A percentile compares a stretch with the other conserved stretches of the same genome.
Evolutionary conservation across 2,888 invertebrate species (phyloP).

Genomic region (Eubasilissa splendida): DNA sequence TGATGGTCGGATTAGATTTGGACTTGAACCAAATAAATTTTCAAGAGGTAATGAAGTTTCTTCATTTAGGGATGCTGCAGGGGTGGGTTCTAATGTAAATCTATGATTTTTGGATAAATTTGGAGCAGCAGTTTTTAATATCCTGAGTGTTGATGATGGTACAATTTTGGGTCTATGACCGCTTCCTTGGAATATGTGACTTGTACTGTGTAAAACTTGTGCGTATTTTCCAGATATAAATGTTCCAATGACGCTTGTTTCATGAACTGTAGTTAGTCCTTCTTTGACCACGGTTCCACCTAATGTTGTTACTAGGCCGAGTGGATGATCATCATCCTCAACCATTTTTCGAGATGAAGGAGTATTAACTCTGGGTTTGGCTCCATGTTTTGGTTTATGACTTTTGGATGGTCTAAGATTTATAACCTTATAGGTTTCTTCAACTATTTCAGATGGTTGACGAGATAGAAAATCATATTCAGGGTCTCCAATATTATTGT

Average conservation of each 20-base stretch:
- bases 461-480: slow-evolving; percentile 90
- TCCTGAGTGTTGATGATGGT: slow-evolving; percentile 78
- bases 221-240: slow-evolving; percentile 92
- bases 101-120: slow-evolving; percentile 71
- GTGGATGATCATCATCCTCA: slow-evolving; percentile 79
- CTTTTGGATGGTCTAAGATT: slow-evolving; percentile 82
- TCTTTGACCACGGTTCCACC: slow-evolving; percentile 89
- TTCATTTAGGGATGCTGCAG: slow-evolving; percentile 71
- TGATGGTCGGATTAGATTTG: slow-evolving; percentile 67
- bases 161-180: slow-evolving; percentile 77
- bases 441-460: slow-evolving; percentile 88
- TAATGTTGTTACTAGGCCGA: slow-evolving; percentile 87
- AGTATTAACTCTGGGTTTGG: slow-evolving; percentile 67
- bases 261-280: slow-evolving; percentile 87
- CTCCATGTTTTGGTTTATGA: slow-evolving; percentile 68
- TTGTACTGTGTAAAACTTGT: slow-evolving; percentile 88
- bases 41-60: slow-evolving; percentile 74
- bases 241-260: slow-evolving; percentile 92
- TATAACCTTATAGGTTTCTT: slow-evolving; percentile 88
- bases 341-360: slow-evolving; percentile 66
- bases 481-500: slow-evolving; percentile 84
- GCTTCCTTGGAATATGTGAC: slow-evolving; percentile 73
- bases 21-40: slow-evolving; percentile 71
- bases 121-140: slow-evolving; percentile 85
- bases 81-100: slow-evolving; percentile 78